These are phyloP conservation scores for Podocnemis expansa DNA, from an alignment of 2,113 vertebrate species.

Conservation along the genomic window DNA sequence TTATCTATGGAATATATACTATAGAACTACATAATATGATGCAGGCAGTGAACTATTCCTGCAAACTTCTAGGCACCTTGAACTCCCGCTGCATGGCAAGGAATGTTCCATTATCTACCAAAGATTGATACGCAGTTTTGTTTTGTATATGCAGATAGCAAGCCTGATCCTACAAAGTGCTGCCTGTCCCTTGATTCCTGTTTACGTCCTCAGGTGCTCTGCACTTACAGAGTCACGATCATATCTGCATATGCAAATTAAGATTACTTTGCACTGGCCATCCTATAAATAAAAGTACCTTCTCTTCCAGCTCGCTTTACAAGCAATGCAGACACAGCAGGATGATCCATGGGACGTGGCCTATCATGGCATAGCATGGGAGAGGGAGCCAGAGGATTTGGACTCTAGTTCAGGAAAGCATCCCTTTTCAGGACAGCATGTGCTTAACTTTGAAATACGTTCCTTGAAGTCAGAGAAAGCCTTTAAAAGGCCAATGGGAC, in stretches of 20 bases:
- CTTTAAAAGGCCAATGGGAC: fast-evolving
- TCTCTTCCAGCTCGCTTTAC: neutral
- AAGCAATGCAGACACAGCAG: fast-evolving
- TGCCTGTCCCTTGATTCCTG: neutral
- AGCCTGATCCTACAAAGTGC: neutral
- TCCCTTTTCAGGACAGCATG: fast-evolving
- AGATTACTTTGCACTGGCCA: neutral
- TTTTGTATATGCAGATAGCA: neutral
- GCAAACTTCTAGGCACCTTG: neutral
- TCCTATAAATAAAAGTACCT: neutral
- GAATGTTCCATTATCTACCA: neutral
- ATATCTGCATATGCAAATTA: neutral
- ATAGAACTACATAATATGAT: neutral
- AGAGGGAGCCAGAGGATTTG: neutral
- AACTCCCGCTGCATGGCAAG: neutral
- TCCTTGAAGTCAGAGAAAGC: fast-evolving
- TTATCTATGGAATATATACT: neutral
- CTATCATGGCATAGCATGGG: too few species aligned
- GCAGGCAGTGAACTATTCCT: neutral
- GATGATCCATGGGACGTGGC: neutral
- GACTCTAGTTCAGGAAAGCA: fast-evolving
- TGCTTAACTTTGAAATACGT: fast-evolving
- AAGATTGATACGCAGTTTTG: neutral
- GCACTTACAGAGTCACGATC: neutral
- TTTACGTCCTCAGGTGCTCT: neutral